Conservation (phyloP, 2,113 vertebrate genomes). For the Trematomus loennbergii region DNA sequence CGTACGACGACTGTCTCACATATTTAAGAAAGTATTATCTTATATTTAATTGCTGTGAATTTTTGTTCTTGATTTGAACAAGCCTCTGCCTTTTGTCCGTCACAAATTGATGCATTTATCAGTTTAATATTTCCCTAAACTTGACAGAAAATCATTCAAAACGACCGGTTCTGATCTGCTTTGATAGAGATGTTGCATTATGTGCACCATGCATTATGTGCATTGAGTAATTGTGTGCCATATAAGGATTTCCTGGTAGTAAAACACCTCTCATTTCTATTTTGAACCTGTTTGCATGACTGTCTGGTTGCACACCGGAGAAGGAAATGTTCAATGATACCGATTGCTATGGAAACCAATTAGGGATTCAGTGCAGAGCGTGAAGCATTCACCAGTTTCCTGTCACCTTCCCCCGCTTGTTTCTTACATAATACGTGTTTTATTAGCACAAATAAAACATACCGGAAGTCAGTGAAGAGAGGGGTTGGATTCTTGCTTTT, state of each 20-base stretch:
- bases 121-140: slow-evolving; percentile 36
- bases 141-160: slow-evolving; percentile 36
- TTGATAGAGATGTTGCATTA: slow-evolving; percentile 11
- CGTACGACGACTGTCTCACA: no score
- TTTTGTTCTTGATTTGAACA: no score
- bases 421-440: slow-evolving; percentile 44
- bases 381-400: slow-evolving; percentile 49
- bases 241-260: slow-evolving; percentile 29
- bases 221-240: no score
- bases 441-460: slow-evolving; percentile 15
- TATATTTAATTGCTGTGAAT: no score
- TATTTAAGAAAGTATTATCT: no score
- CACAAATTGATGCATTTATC: slow-evolving; percentile 35
- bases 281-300: slow-evolving; percentile 32
- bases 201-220: no score
- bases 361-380: slow-evolving; percentile 41
- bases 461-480: not conserved
- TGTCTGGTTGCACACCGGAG: slow-evolving; percentile 45
- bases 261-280: slow-evolving; percentile 40
- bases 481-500: slow-evolving; percentile 8
- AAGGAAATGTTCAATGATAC: slow-evolving; percentile 35
- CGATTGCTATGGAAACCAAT: slow-evolving; percentile 56
- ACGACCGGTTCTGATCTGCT: slow-evolving; percentile 21
- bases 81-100: not conserved
- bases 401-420: slow-evolving; percentile 47